Percentiles rank a stretch among this genome's conserved stretches.
These are phyloP conservation scores for Nanorana parkeri DNA, from an alignment of 2,113 vertebrate species.

Conservation along the genomic window DNA sequence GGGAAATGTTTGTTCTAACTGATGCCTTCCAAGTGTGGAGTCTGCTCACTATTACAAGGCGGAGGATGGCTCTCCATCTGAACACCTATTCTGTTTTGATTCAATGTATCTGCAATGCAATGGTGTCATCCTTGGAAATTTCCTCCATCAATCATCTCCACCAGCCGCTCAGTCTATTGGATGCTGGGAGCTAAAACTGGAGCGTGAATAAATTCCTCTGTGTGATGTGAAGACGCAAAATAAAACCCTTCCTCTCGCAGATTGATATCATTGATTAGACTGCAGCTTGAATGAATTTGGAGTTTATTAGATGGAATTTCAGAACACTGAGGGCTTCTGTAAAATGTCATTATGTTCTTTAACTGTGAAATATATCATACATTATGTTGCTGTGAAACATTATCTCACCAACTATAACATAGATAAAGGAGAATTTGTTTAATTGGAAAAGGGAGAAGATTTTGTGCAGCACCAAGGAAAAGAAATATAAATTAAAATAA, in stretches of 20 bases:
- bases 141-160: conserved; percentile 32
- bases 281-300: conserved; percentile 11
- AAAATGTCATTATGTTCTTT: conserved; percentile 25
- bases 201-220: conserved; percentile 24
- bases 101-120: conserved; percentile 28
- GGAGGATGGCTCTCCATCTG: background rate
- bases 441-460: background rate
- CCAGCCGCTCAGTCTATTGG: conserved; percentile 14
- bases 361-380: conserved; percentile 19
- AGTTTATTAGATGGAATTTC: background rate
- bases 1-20: too few relatives aligned
- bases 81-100: background rate
- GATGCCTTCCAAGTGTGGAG: too few relatives aligned
- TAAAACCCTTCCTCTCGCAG: conserved; percentile 27
- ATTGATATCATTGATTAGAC: conserved; percentile 45
- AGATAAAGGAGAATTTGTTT: background rate
- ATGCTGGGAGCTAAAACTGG: conserved; percentile 33
- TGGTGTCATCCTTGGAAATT: conserved; percentile 16
- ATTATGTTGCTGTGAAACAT: background rate
- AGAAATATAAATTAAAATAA: too few relatives aligned
- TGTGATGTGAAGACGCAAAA: conserved; percentile 34
- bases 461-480: too few relatives aligned
- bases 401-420: background rate
- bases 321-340: background rate
- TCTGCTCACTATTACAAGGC: too few relatives aligned